Evolutionary conservation across 2,888 invertebrate species (phyloP), one percentile per base, ranked within the genome.

Genomic region (Sarcophaga subvicina): DNA sequence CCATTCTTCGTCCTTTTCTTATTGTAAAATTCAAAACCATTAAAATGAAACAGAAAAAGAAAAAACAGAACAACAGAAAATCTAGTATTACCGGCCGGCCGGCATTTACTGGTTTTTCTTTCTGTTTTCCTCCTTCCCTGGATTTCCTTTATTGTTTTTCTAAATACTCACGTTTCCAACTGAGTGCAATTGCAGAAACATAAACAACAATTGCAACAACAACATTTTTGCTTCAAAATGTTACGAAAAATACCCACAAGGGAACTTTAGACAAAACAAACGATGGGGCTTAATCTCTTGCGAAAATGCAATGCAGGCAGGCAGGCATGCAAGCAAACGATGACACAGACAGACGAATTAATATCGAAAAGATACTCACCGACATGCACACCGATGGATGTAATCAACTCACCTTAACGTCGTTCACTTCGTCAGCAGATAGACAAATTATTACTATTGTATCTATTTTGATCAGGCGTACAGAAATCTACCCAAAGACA

Each of bases 401-500:
- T 37, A 37, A 37, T 37, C 8, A 37, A 37, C 37, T 37, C 37
- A 37, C 37, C 37, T 37, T 37, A 37, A n/a, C 8, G n/a, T 10
- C 25, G 66, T 20, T 27, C 49, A n/a, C 49, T 27, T 66, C 37
- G 4, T 27, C 90, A 76, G 67, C 54, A 66, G 71, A 87, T 84
- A 84, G 78, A 87, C 84, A 84, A 69, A 91, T 90, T 92, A 92
- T 93, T 92, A 90, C 92, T 93, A 93, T 93, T 91, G 91, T 91
- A 91, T 92, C 92, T 93, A 93, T 92, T 93, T 90, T 89, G 88
- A 92, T 89, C 92, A 91, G 92, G 92, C 91, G 91, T 89, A 89
- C 92, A 93, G 92, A 90, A 91, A 89, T 75, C 25, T 49, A 49
- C 80, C 82, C 60, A 66, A 60, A 80, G n/a, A 66, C 49, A 80